Percentiles rank a stretch among this genome's conserved stretches.
These are phyloP conservation scores for Xenopus petersii DNA, from an alignment of 2,797 vertebrate species.

Conservation along the genomic window DNA sequence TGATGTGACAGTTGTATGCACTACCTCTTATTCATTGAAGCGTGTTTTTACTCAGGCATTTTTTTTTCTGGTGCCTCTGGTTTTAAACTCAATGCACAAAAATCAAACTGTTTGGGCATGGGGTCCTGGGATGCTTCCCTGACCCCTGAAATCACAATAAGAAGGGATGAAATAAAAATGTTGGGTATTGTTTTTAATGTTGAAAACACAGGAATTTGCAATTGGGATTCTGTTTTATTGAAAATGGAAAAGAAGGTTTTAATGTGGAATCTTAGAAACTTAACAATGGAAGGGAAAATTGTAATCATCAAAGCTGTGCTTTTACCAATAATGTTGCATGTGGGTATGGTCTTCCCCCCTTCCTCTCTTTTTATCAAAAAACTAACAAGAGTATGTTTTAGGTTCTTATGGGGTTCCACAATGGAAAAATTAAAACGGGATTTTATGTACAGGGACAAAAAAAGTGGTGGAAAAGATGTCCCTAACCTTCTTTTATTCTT, in stretches of 20 bases:
- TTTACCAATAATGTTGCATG: not conserved
- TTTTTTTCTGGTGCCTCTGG: not conserved
- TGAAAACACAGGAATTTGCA: not conserved
- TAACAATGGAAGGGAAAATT: not conserved
- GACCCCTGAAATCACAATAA: not conserved
- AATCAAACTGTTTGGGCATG: not conserved
- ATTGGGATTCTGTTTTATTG: not conserved
- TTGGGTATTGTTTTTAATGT: not conserved
- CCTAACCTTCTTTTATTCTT: not conserved
- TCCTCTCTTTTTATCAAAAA: not conserved
- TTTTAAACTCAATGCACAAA: not conserved
- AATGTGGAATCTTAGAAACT: not conserved
- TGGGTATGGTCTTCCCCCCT: slow-evolving; percentile 1
- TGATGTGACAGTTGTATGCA: not conserved
- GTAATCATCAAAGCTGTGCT: not conserved
- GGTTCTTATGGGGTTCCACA: not conserved
- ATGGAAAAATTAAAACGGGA: not conserved
- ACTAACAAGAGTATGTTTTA: not conserved
- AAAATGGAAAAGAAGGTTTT: not conserved
- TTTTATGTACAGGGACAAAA: not conserved
- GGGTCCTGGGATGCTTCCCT: not conserved
- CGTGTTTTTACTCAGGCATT: not conserved
- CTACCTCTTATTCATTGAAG: not conserved
- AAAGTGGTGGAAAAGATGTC: not conserved
- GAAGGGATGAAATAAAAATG: not conserved